Percentiles rank a stretch among this genome's conserved stretches.
Evolutionary conservation across 92 coral and sea anemone species (phyloP).

Genomic region (Parazoanthus darwini): DNA sequence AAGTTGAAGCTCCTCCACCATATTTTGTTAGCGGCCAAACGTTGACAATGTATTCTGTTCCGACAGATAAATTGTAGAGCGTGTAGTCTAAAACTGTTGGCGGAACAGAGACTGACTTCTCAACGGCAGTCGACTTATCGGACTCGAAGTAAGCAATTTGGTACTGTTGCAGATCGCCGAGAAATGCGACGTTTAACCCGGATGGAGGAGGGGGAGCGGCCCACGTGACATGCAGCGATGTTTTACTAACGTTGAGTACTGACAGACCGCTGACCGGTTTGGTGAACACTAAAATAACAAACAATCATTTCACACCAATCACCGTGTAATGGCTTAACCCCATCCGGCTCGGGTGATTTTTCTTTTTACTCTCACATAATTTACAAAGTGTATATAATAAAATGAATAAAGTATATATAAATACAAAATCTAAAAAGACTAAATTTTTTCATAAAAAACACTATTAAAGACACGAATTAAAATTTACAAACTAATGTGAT

Average conservation of each 20-base stretch:
- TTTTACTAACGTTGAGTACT: neutral
- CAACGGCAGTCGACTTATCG: too few relatives aligned
- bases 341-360: too few relatives aligned
- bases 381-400: too few relatives aligned
- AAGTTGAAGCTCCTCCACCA: neutral
- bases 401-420: too few relatives aligned
- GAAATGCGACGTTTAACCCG: neutral
- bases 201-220: neutral
- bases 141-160: neutral
- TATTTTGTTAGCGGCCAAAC: neutral
- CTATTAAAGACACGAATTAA: too few relatives aligned
- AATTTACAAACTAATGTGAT: too few relatives aligned
- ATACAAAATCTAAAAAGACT: too few relatives aligned
- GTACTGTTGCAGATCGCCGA: neutral
- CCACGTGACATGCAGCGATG: slow-evolving; percentile 1
- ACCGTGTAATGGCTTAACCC: too few relatives aligned
- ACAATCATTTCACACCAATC: neutral
- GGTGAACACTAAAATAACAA: neutral
- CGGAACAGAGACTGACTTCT: neutral
- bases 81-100: neutral
- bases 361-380: too few relatives aligned
- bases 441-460: too few relatives aligned
- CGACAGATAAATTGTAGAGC: neutral
- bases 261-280: neutral
- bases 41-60: neutral